These are phyloP conservation scores for Orchesellides sinensis DNA, from an alignment of 2,888 invertebrate species.

Conservation along the genomic window DNA sequence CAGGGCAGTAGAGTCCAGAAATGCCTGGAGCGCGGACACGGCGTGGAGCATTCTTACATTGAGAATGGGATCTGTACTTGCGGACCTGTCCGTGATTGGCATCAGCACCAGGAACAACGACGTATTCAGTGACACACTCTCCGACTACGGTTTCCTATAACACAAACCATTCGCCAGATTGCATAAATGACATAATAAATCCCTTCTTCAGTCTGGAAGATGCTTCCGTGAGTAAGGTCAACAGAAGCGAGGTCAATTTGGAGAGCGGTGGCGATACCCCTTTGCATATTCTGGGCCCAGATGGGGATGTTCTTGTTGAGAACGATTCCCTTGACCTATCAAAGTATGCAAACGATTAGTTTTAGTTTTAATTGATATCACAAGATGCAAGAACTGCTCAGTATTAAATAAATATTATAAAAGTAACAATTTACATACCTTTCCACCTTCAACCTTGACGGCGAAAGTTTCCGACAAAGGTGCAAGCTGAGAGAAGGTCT, in stretches of 20 bases:
- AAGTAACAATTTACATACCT: conserved; percentile 45
- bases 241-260: conserved; percentile 68
- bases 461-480: conserved; percentile 72
- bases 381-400: not conserved
- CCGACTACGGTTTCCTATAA: conserved; percentile 72
- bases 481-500: conserved; percentile 69
- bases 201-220: conserved; percentile 66
- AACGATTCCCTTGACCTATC: conserved; percentile 68
- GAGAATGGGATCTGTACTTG: conserved; percentile 70
- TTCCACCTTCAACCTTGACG: conserved; percentile 69
- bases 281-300: conserved; percentile 73
- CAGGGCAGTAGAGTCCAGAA: conserved; percentile 65
- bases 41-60: conserved; percentile 66
- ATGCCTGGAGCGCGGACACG: conserved; percentile 69
- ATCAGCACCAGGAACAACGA: conserved; percentile 67
- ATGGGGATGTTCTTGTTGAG: conserved; percentile 70
- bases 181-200: not conserved
- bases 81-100: conserved; percentile 68
- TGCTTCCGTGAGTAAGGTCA: conserved; percentile 53
- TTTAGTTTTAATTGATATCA: not conserved
- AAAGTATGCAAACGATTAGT: not conserved
- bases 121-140: conserved; percentile 72
- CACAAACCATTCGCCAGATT: not conserved
- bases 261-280: conserved; percentile 72
- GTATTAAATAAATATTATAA: not conserved